Conservation (phyloP, 2,113 vertebrate genomes). For the Ramphastos sulfuratus region DNA sequence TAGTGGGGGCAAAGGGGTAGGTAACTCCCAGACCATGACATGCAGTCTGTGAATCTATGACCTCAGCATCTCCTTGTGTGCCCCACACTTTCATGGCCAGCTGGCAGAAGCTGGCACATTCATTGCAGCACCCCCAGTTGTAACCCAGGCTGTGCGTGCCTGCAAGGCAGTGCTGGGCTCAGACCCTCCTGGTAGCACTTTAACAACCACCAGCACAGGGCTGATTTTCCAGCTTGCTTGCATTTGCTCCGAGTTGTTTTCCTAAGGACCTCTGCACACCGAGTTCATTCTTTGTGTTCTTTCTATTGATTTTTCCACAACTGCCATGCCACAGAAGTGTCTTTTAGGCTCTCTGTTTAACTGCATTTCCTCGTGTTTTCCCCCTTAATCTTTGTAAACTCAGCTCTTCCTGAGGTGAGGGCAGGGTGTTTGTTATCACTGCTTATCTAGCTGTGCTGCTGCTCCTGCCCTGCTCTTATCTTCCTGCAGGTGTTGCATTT, state of each 20-base stretch:
- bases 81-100: not conserved
- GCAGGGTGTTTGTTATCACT: conserved; percentile 67
- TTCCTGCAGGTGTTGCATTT: conserved; percentile 69
- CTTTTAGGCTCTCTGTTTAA: conserved; percentile 53
- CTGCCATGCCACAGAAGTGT: conserved; percentile 39
- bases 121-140: not conserved
- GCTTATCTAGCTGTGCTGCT: conserved; percentile 71
- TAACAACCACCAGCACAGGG: not conserved
- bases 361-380: conserved; percentile 49
- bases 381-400: conserved; percentile 72
- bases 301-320: conserved; percentile 54
- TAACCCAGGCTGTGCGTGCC: not conserved
- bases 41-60: not conserved
- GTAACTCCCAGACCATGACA: too few species aligned
- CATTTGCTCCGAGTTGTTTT: conserved; percentile 52
- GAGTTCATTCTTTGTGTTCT: conserved; percentile 28
- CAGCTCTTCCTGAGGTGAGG: conserved; percentile 43
- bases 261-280: conserved; percentile 6
- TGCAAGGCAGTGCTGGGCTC: conserved; percentile 27
- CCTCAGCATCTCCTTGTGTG: not conserved
- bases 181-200: conserved; percentile 29
- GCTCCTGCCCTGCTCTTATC: conserved; percentile 60
- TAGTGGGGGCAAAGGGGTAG: too few species aligned
- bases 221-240: conserved; percentile 30
- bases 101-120: not conserved